These are phyloP conservation scores for Prunella himalayana DNA, from an alignment of 2,113 vertebrate species.

Conservation along the genomic window DNA sequence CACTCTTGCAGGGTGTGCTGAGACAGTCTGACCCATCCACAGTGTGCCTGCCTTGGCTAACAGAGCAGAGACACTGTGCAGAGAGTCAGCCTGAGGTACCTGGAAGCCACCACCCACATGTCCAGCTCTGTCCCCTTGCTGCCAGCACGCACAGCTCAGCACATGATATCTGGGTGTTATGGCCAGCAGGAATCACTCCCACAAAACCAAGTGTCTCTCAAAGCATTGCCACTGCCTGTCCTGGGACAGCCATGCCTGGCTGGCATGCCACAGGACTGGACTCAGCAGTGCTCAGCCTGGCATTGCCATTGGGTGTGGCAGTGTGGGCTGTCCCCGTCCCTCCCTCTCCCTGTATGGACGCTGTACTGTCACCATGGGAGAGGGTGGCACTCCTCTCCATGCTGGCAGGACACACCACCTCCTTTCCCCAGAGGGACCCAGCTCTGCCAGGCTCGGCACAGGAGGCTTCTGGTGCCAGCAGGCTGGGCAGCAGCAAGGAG, in stretches of 20 bases:
- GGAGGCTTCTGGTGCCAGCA: neutral
- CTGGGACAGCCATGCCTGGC: neutral
- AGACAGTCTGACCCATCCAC: neutral
- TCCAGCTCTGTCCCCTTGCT: neutral
- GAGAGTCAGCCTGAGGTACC: neutral
- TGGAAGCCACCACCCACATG: neutral
- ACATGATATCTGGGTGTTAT: rapidly evolving
- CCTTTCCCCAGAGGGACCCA: neutral
- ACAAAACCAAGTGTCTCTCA: neutral
- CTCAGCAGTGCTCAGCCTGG: neutral
- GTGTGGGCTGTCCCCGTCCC: rapidly evolving
- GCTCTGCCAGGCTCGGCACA: rapidly evolving
- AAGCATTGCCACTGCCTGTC: neutral
- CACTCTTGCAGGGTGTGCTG: neutral
- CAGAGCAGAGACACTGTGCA: neutral
- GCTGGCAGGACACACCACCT: neutral
- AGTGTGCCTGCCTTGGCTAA: neutral
- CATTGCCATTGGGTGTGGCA: neutral
- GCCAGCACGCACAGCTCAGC: rapidly evolving
- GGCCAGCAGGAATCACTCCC: neutral
- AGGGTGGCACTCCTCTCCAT: neutral
- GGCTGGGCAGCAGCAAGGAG: rapidly evolving
- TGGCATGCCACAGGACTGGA: rapidly evolving
- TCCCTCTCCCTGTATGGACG: neutral
- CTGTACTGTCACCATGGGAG: neutral